A percentile compares a stretch with the other conserved stretches of the same genome.
phyloP scores from a whole-genome alignment of 2,888 invertebrate genomes.

The Andrena fulva region DNA sequence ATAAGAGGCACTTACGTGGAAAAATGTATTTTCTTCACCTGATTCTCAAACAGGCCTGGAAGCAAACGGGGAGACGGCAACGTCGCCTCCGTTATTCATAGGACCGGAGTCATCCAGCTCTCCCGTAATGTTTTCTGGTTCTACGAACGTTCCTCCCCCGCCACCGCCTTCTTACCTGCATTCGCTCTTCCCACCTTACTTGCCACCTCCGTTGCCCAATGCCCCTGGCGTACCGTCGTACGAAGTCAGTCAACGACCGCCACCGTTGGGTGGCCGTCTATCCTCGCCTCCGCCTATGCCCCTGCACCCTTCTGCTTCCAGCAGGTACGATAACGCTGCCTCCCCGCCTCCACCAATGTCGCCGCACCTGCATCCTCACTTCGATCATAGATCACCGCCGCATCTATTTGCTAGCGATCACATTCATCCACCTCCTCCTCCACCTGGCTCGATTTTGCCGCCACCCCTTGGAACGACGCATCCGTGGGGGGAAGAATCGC shows the following conservation, averaged over 20 bases:
- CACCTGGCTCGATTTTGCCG: slow-evolving; percentile 65
- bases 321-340: slow-evolving; percentile 74
- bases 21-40: slow-evolving; percentile 56
- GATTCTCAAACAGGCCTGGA: slow-evolving; percentile 85
- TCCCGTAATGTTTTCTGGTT: slow-evolving; percentile 85
- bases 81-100: slow-evolving; percentile 84
- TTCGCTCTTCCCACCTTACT: slow-evolving; percentile 87
- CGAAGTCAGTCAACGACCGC: slow-evolving; percentile 84
- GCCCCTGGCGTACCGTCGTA: slow-evolving; percentile 80
- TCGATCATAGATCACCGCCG: slow-evolving; percentile 79
- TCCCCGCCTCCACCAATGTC: slow-evolving; percentile 80
- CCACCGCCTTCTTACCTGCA: slow-evolving; percentile 85
- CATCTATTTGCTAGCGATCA: slow-evolving; percentile 83
- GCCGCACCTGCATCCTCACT: slow-evolving; percentile 79
- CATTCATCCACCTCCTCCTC: slow-evolving; percentile 65
- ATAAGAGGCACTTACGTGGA: slow-evolving; percentile 16
- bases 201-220: slow-evolving; percentile 86
- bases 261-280: slow-evolving; percentile 83
- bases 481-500: slow-evolving; percentile 78
- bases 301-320: slow-evolving; percentile 84
- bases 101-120: slow-evolving; percentile 83
- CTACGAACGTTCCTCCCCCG: slow-evolving; percentile 85
- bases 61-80: slow-evolving; percentile 85
- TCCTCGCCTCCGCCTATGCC: slow-evolving; percentile 87
- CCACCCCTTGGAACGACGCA: slow-evolving; percentile 68